Evolutionary conservation across 2,797 vertebrate species (phyloP).

Genomic region (Gymnothorax reevesii): DNA sequence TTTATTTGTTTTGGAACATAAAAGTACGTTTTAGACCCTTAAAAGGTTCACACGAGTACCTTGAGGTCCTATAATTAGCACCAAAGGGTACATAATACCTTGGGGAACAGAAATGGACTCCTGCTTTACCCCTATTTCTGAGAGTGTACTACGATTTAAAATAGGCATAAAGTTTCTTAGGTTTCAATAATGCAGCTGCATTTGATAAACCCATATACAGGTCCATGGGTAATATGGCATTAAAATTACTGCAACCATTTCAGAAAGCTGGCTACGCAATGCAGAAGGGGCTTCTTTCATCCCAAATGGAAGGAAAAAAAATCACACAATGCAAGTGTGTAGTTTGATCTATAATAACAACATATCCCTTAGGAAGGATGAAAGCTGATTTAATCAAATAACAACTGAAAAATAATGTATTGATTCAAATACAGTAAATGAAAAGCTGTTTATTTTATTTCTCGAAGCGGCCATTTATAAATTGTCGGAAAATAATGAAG

Average conservation of each 20-base stretch:
- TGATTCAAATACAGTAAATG: conserved; percentile 8
- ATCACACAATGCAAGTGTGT: background rate
- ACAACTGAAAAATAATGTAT: background rate
- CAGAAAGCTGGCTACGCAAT: background rate
- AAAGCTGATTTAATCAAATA: background rate
- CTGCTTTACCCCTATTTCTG: no score
- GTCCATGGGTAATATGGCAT: background rate
- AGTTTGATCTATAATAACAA: background rate
- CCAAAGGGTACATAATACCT: no score
- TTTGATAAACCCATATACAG: no score
- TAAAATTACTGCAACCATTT: background rate
- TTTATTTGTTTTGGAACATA: no score
- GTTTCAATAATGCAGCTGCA: no score
- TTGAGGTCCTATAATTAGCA: no score
- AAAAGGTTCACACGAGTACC: no score
- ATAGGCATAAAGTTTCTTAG: no score
- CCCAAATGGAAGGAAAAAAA: background rate
- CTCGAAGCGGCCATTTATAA: background rate
- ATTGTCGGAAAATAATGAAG: background rate
- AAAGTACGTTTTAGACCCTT: no score
- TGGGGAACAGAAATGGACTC: no score
- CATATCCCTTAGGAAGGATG: background rate
- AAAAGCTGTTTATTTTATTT: background rate
- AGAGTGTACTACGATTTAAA: no score
- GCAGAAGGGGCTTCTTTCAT: background rate